Conservation (phyloP, 2,113 vertebrate genomes). For the Ammodytes marinus region DNA sequence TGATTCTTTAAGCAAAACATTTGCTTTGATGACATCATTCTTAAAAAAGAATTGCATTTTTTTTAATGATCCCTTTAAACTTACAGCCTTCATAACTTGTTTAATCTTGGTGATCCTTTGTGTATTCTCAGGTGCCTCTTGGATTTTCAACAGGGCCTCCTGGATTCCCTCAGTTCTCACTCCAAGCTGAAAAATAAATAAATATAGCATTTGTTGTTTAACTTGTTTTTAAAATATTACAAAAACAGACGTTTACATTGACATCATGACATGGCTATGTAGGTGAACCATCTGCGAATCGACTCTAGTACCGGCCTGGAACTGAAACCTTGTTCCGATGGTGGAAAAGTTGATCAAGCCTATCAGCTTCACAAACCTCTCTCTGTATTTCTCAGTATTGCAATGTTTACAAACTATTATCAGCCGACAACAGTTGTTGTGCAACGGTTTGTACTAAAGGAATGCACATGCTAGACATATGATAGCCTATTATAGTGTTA, state of each 20-base stretch:
- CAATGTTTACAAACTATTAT: no score
- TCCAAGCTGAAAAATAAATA: constrained; percentile 76
- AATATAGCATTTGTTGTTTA: neutral
- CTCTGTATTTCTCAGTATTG: no score
- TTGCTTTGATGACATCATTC: neutral
- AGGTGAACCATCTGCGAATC: no score
- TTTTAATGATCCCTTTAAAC: constrained; percentile 34
- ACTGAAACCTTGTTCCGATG: no score
- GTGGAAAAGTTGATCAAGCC: no score
- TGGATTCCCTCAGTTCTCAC: constrained; percentile 87
- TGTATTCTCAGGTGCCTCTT: constrained; percentile 56
- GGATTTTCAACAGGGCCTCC: constrained; percentile 82
- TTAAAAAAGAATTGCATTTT: neutral
- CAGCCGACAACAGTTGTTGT: neutral
- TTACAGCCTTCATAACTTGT: constrained; percentile 84
- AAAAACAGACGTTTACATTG: neutral
- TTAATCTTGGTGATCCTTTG: constrained; percentile 87
- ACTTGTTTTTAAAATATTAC: neutral
- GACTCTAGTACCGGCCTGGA: no score
- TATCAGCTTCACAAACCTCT: no score
- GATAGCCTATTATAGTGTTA: neutral
- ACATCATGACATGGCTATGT: no score
- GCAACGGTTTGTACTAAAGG: neutral
- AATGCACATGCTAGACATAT: neutral
- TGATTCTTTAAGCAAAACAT: neutral